Evolutionary conservation across 2,888 invertebrate genomes (phyloP), one percentile per base, ranked within the genome.

Genomic region (Morinoia aosen): DNA sequence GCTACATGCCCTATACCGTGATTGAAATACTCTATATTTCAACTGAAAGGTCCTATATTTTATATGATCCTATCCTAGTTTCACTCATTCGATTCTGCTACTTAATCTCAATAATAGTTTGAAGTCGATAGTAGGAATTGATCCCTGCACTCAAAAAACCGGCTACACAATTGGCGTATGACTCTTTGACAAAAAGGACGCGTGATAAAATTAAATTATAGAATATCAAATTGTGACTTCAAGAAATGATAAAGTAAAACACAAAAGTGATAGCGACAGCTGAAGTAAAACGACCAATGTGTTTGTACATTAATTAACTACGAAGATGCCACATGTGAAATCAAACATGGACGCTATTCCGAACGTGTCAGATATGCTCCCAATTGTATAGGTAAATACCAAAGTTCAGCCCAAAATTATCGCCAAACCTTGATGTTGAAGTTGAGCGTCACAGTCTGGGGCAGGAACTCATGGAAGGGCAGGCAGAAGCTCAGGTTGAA

Each of bases 391-490:
- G 76, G 25, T 76, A 33, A 19, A 12, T 61, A 2, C 14, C 14
- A 16, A 61, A 88, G 25, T n/a, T n/a, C 12, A 12, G 2, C 11
- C 25, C 39, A 33, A 11, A 11, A 88, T n/a, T n/a, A 88, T 39
- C 4, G 2, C 7, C 90, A 33, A 48, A 98, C 98, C 97, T 99
- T 99, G 97, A 99, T 98, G 98, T 99, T 98, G 97, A 99, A 98
- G 97, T 98, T 98, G 58, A 99, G 97, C 1, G 98, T 98, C 96
- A 99, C 98, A 5, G 98, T 98, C 96, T 98, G 98, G 2, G 99
- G 99, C 97, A 99, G 97, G 97, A 99, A 99, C 97, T 99, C 99
- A 96, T 98, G 98, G 97, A 99, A 99, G 0, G 99, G 99, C 97
- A 99, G 98, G 97, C 98, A 98, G 97, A 99, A 99, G 8, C 96